These are phyloP conservation scores for Pachycephala philippinensis DNA, from an alignment of 2,113 vertebrate species.

Conservation along the genomic window DNA sequence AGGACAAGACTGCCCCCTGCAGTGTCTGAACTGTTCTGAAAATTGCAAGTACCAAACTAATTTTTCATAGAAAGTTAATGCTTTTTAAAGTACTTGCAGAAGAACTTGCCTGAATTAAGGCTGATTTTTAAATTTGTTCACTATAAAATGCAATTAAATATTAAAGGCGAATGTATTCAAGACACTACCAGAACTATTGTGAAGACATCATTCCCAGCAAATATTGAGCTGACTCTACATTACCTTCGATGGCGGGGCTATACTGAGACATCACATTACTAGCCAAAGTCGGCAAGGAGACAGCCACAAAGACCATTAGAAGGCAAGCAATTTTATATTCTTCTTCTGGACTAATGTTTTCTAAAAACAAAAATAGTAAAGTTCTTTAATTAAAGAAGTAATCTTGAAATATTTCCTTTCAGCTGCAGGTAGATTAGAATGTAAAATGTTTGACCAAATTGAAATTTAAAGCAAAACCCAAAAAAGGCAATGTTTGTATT, in stretches of 20 bases:
- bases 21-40: not conserved
- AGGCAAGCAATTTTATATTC: conserved; percentile 99
- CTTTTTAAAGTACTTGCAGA: not conserved
- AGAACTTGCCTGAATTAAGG: not conserved
- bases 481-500: not conserved
- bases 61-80: not conserved
- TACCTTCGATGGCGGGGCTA: conserved; percentile 98
- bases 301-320: conserved; percentile 98
- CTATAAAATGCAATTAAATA: not conserved
- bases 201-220: not conserved
- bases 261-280: conserved; percentile 99
- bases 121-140: not conserved
- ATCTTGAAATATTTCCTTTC: not conserved
- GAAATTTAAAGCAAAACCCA: not conserved
- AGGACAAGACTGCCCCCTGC: not conserved
- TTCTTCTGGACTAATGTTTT: conserved; percentile 98
- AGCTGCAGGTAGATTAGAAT: not conserved
- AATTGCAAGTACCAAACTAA: not conserved
- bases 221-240: not conserved
- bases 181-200: not conserved
- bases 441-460: not conserved
- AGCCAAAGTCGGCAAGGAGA: conserved; percentile 93
- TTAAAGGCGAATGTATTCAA: not conserved
- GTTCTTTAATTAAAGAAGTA: not conserved
- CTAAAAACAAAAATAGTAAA: conserved; percentile 68